Conservation (phyloP, 2,888 invertebrate genomes). For the Fissipunctia ypsillon region DNA sequence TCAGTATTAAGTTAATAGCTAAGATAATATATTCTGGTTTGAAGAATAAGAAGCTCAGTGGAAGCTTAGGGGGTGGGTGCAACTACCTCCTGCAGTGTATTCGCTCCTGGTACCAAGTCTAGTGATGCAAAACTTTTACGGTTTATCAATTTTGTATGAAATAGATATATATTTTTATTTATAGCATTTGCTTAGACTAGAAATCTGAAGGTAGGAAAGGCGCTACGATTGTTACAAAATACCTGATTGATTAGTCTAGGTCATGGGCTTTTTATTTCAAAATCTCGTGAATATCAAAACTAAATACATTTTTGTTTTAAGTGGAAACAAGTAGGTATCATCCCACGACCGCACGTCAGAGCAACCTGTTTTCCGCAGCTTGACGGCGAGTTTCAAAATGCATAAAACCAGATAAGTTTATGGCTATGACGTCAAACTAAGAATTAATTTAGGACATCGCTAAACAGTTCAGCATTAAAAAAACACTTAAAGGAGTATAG, state of each 20-base stretch:
- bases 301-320: slow-evolving; percentile 1
- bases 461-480: neutral
- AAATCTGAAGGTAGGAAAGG: neutral
- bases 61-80: neutral
- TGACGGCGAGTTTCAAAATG: slow-evolving; percentile 24
- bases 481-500: neutral
- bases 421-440: slow-evolving; percentile 40
- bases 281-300: slow-evolving; percentile 14
- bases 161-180: neutral
- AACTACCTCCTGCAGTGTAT: neutral
- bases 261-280: neutral
- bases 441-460: slow-evolving; percentile 17
- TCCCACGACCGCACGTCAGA: slow-evolving; percentile 44
- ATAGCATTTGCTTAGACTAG: neutral
- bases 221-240: neutral
- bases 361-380: slow-evolving; percentile 27
- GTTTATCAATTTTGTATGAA: neutral
- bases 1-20: neutral
- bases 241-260: neutral
- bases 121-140: neutral
- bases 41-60: neutral
- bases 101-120: neutral
- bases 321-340: slow-evolving; percentile 37
- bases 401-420: slow-evolving; percentile 33
- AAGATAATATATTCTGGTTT: slow-evolving; percentile 1